Base-by-base conservation (phyloP, 2,113 vertebrate genomes). In the Xenopus tropicalis region DNA sequence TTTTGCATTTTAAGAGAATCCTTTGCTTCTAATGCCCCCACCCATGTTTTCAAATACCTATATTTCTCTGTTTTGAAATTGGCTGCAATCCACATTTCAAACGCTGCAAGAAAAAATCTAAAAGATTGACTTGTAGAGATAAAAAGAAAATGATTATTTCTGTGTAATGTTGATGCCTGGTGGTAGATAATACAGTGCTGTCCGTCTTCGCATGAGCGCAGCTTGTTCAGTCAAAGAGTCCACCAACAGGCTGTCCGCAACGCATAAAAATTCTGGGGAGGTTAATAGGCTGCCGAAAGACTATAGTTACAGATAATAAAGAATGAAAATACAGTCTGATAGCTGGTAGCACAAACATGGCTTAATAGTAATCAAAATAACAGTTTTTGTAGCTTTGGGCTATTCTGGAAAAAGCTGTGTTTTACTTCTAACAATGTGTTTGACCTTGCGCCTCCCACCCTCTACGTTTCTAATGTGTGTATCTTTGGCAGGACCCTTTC, bases 1-100 rank as follows among this genome's bases (percentile, higher is more conserved):
- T 74, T 74, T 67, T 74, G 64, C 72, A 74, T 74, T 74, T 73
- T 74, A 74, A 59, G 72, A 59, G 63, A 51, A 67, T 37, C 58
- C 71, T 73, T 73, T 66, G 37, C 43, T 20, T 19, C 51, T 66
- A 59, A 73, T 66, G 71, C 66, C 61, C 57, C 66, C 29, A 1
- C 2, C 29, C 46, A 48, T 14, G 14, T 17, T 74, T 22, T 52
- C 56, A 61, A 74, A 74, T 66, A 66, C 56, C 56, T 67, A 61
- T 61, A 74, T 48, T 61, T 74, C 64, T 74, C 10, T 61, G 52
- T 74, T 74, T 66, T 67, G 22, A 46, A 67, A 74, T 69, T 74
- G 72, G 65, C 72, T 68, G 72, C 57, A 68, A 52, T 74, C 72
- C 57, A 68, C n/a, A n/a, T 43, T 74, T 51, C 63, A 74, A 74